A percentile compares a stretch with the other conserved stretches of the same genome.
These are phyloP conservation scores for Pocillopora meandrina DNA, from an alignment of 92 coral and sea anemone species.

Conservation along the genomic window DNA sequence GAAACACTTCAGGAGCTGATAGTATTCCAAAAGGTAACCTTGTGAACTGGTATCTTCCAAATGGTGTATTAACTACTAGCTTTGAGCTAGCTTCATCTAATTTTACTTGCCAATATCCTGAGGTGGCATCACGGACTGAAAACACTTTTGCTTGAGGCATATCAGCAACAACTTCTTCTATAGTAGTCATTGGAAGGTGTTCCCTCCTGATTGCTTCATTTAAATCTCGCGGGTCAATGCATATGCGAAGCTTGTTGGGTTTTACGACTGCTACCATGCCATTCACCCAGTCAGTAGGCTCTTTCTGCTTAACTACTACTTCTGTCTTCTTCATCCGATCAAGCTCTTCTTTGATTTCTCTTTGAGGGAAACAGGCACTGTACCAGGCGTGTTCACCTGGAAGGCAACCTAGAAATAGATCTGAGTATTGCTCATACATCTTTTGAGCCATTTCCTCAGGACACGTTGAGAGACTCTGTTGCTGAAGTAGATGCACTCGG, in stretches of 20 bases:
- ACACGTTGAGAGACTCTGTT: not conserved
- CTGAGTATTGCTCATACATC: slow-evolving; percentile 6
- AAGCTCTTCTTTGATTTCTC: slow-evolving; percentile 8
- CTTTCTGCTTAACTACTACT: slow-evolving; percentile 37
- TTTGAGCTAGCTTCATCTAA: slow-evolving; percentile 37
- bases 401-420: slow-evolving; percentile 26
- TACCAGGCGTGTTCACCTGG: slow-evolving; percentile 33
- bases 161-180: slow-evolving; percentile 12
- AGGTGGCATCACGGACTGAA: slow-evolving; percentile 37
- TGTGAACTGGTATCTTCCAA: slow-evolving; percentile 44
- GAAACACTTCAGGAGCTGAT: slow-evolving; percentile 45
- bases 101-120: slow-evolving; percentile 47
- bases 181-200: slow-evolving; percentile 7
- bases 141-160: slow-evolving; percentile 34
- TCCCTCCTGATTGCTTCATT: slow-evolving; percentile 1
- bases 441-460: not conserved
- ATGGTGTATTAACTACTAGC: slow-evolving; percentile 53
- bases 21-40: slow-evolving; percentile 40
- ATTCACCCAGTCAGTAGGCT: slow-evolving; percentile 40
- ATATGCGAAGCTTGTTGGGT: slow-evolving; percentile 3
- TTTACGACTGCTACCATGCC: slow-evolving; percentile 21
- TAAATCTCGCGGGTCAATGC: slow-evolving; percentile 3
- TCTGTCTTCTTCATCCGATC: slow-evolving; percentile 29
- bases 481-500: slow-evolving; percentile 17
- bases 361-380: slow-evolving; percentile 28